Percentiles rank a stretch among this genome's conserved stretches.
Evolutionary conservation across 2,113 vertebrate species (phyloP).

Genomic region (Stigmatopora argus): DNA sequence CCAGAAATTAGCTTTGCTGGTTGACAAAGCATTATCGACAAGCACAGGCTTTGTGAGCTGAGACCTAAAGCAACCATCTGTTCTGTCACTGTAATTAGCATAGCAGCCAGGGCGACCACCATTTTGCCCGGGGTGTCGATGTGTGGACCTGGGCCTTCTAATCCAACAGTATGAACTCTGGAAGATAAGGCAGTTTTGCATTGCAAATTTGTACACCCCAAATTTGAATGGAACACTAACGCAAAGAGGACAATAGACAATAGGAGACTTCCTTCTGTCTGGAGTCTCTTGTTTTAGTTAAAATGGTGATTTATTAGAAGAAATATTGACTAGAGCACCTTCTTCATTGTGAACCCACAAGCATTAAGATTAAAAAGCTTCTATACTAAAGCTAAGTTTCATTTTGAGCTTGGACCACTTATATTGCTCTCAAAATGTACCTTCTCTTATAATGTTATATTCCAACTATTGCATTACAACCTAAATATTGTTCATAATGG

Average conservation of each 20-base stretch:
- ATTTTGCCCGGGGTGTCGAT: slow-evolving; percentile 42
- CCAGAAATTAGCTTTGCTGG: neutral
- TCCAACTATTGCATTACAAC: neutral
- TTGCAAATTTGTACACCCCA: slow-evolving; percentile 37
- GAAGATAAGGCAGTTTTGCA: slow-evolving; percentile 52
- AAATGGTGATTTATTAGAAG: slow-evolving; percentile 25
- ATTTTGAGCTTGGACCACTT: too few species aligned
- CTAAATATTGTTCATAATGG: slow-evolving; percentile 13
- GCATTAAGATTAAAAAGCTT: slow-evolving; percentile 12
- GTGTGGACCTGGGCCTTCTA: slow-evolving; percentile 44
- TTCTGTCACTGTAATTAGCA: slow-evolving; percentile 56
- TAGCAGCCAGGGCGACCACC: slow-evolving; percentile 46
- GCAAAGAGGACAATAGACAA: slow-evolving; percentile 15
- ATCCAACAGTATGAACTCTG: slow-evolving; percentile 15
- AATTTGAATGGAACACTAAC: neutral
- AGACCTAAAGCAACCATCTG: slow-evolving; percentile 54
- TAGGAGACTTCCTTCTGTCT: slow-evolving; percentile 11
- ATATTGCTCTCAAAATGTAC: slow-evolving; percentile 5
- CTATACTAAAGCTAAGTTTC: too few species aligned
- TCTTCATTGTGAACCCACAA: slow-evolving; percentile 29
- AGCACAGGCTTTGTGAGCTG: slow-evolving; percentile 26
- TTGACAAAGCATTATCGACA: slow-evolving; percentile 25
- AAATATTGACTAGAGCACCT: slow-evolving; percentile 37
- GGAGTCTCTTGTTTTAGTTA: slow-evolving; percentile 23
- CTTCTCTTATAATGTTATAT: neutral